A percentile compares a stretch with the other conserved stretches of the same genome.
phyloP scores from a whole-genome alignment of 2,113 vertebrate genomes.

The Lampris incognitus region DNA sequence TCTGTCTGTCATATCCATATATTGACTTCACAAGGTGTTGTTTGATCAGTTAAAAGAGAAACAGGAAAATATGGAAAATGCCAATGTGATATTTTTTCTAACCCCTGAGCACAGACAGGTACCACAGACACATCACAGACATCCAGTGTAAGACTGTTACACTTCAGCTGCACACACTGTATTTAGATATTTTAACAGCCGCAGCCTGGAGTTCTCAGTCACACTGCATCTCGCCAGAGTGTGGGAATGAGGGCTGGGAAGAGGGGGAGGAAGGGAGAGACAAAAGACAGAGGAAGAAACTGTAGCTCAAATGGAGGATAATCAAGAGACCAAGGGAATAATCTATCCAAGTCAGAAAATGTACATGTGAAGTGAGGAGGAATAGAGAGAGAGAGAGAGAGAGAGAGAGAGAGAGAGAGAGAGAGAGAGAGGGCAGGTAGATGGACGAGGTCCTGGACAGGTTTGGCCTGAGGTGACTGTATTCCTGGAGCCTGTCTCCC shows the following conservation, averaged over 20 bases:
- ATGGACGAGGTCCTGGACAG: slow-evolving; percentile 57
- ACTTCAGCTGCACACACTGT: slow-evolving; percentile 43
- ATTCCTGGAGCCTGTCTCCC: slow-evolving; percentile 59
- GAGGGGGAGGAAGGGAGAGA: neutral
- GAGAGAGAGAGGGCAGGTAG: slow-evolving; percentile 10
- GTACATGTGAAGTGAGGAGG: slow-evolving; percentile 31
- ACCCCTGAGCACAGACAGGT: no score
- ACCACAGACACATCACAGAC: neutral
- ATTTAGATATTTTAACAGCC: slow-evolving; percentile 49
- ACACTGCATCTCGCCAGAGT: slow-evolving; percentile 29
- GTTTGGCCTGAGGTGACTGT: slow-evolving; percentile 71
- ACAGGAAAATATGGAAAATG: neutral
- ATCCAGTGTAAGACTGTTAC: slow-evolving; percentile 39
- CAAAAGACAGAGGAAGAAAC: neutral
- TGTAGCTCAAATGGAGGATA: no score
- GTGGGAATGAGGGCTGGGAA: slow-evolving; percentile 11
- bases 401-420: slow-evolving; percentile 26
- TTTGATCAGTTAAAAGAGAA: slow-evolving; percentile 1
- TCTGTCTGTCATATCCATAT: neutral
- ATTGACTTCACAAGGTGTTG: slow-evolving; percentile 34
- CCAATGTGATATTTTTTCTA: no score
- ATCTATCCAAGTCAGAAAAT: neutral
- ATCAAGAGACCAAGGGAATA: no score
- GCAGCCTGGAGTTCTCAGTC: slow-evolving; percentile 44
- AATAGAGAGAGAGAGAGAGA: slow-evolving; percentile 40